Conservation (phyloP, 2,113 vertebrate species). For the Hippocampus barbouri region DNA sequence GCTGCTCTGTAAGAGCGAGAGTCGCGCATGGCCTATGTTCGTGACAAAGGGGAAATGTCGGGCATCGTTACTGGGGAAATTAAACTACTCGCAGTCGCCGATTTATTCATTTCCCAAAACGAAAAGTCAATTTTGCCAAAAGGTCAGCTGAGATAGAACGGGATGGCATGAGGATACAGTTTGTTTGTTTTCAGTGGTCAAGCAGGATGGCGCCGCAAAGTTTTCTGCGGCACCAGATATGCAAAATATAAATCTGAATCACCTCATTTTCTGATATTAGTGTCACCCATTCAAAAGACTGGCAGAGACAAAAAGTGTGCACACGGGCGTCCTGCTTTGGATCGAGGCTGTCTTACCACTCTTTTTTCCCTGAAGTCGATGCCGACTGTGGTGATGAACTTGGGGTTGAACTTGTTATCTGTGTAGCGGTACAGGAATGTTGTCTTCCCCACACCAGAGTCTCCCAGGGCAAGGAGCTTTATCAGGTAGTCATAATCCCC, state of each 20-base stretch:
- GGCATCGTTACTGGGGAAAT: not conserved
- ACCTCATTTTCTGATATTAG: not conserved
- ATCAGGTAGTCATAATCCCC: constrained; percentile 97
- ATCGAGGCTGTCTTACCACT: constrained; percentile 77
- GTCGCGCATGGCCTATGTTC: not conserved
- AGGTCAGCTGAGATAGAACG: not conserved
- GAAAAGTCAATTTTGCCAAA: not conserved
- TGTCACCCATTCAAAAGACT: not conserved
- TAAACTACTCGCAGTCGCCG: not conserved
- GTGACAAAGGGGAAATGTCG: not conserved
- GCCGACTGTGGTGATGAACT: constrained; percentile 95
- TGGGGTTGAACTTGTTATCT: constrained; percentile 94
- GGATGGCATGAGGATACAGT: not conserved
- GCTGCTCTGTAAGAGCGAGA: not conserved
- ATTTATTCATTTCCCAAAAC: not conserved
- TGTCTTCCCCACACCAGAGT: constrained; percentile 93
- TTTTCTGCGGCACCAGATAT: not conserved
- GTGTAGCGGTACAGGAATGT: constrained; percentile 93
- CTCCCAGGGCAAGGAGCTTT: constrained; percentile 93
- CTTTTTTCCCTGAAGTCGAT: constrained; percentile 97
- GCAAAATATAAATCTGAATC: not conserved
- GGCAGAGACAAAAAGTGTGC: not conserved
- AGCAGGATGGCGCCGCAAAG: not conserved
- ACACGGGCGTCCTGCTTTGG: not conserved
- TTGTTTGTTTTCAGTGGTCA: not conserved